Conservation (phyloP, 2,113 vertebrate species). For the Cromileptes altivelis region DNA sequence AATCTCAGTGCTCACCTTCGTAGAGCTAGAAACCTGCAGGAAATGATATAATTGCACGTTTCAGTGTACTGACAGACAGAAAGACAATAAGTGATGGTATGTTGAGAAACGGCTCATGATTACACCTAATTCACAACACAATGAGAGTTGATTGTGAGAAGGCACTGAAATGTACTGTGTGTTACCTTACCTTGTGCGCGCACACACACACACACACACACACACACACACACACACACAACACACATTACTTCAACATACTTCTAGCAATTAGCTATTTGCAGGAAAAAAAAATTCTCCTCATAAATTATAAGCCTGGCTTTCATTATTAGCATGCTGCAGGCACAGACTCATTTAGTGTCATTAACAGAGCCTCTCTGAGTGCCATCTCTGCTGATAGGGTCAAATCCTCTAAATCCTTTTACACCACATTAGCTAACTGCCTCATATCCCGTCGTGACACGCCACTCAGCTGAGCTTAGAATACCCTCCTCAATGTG, state of each 20-base stretch:
- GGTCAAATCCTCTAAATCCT: slow-evolving; percentile 83
- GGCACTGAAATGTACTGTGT: not conserved
- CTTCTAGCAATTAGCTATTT: slow-evolving; percentile 37
- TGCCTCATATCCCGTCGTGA: slow-evolving; percentile 68
- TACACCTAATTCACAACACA: slow-evolving; percentile 16
- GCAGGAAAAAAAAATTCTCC: slow-evolving; percentile 28
- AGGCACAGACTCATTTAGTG: slow-evolving; percentile 74
- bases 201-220: not conserved
- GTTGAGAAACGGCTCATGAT: slow-evolving; percentile 3
- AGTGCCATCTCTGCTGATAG: slow-evolving; percentile 77
- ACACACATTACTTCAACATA: slow-evolving; percentile 8
- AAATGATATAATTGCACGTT: not conserved
- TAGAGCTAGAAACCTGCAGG: not conserved
- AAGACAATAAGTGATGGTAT: slow-evolving; percentile 1
- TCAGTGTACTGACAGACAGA: not conserved
- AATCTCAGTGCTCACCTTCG: not conserved
- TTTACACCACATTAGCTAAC: slow-evolving; percentile 81
- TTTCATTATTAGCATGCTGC: slow-evolving; percentile 74
- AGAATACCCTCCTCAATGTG: slow-evolving; percentile 67
- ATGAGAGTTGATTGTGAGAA: not conserved
- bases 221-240: slow-evolving; percentile 1
- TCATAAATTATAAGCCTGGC: slow-evolving; percentile 50
- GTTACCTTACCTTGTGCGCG: not conserved
- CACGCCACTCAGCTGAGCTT: slow-evolving; percentile 76
- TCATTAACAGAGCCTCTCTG: slow-evolving; percentile 76